Conservation (phyloP, 64 coral and sea anemone species). For the Stylophora pistillata region DNA sequence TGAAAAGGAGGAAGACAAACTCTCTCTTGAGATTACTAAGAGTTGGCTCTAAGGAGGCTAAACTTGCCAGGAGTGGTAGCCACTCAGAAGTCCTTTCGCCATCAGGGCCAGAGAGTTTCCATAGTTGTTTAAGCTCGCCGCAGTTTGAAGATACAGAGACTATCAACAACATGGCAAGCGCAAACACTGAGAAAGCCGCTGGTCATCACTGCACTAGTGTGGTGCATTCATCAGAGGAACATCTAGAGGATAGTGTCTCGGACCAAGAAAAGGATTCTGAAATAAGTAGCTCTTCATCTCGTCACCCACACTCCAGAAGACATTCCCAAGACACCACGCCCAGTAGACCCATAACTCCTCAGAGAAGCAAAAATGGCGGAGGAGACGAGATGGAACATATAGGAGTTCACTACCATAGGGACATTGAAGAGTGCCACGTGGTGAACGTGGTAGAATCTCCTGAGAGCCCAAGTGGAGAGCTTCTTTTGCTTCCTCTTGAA, state of each 20-base stretch:
- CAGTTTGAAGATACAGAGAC: background rate
- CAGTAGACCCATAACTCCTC: background rate
- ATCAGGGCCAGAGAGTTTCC: constrained; percentile 62
- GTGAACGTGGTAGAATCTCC: constrained; percentile 53
- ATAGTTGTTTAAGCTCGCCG: constrained; percentile 70
- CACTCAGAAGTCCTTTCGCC: constrained; percentile 3
- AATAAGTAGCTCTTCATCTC: background rate
- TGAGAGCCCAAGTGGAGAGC: constrained; percentile 39
- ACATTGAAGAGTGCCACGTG: constrained; percentile 46
- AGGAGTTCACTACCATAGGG: constrained; percentile 53
- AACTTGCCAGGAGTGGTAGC: background rate
- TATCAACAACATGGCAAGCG: background rate
- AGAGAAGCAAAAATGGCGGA: constrained; percentile 18
- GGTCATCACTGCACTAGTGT: background rate
- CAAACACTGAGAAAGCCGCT: background rate
- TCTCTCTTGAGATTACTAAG: constrained; percentile 35
- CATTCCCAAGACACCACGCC: constrained; percentile 18
- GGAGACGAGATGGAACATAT: constrained; percentile 34
- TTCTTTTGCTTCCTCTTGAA: constrained; percentile 37
- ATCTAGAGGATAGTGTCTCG: background rate
- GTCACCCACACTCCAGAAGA: constrained; percentile 1
- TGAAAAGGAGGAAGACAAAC: constrained; percentile 54
- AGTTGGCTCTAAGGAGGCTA: constrained; percentile 1
- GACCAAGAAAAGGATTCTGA: constrained; percentile 15
- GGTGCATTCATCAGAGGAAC: background rate